Base-by-base conservation (phyloP, 2,888 invertebrate genomes). In the Adelphocoris suturalis region DNA sequence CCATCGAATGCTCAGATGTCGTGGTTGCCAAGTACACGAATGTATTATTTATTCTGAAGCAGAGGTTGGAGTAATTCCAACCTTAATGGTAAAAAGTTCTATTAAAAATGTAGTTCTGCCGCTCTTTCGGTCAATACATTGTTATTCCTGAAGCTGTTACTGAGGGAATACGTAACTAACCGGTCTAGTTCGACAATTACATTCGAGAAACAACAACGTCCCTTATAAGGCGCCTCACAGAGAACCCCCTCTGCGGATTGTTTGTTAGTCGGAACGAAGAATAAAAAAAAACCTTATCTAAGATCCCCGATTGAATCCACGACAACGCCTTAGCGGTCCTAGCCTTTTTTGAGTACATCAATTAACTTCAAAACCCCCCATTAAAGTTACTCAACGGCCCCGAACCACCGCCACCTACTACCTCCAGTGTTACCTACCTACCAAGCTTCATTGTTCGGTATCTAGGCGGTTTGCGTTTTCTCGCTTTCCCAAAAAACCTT, bases 271-370 rank as follows among this genome's bases (percentile, higher is more conserved):
- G 68, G 68, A 68, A 23, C 68, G 19, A 19, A 68, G 2, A 23
- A 78, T n/a, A n/a, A 46, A 14, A 78, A 78, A 78, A 78, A 46
- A 3, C 46, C 78, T 78, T 78, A 78, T 78, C 78, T 78, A 78
- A 78, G 46, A 46, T 68, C 23, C 27, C 23, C 68, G 13, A 68
- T 68, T 37, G 28, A 78, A 46, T 78, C 78, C 16, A 46, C 78
- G 16, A 78, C 47, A 46, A 68, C 78, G 78, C 68, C 68, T 9
- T 23, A 7, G 23, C 68, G 68, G 23, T 68, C 37, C 78, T 78
- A 78, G n/a, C 78, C 47, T 47, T 78, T 37, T 78, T 78, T 46
- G 46, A 78, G 47, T 23, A 11, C 78, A 78, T 78, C 47, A 78
- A 46, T 78, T 78, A 78, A 16, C 78, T 78, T 1, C 19, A 78